These are phyloP conservation scores for Orchestia grillus DNA, from an alignment of 1,140 invertebrate genomes.

Conservation along the genomic window DNA sequence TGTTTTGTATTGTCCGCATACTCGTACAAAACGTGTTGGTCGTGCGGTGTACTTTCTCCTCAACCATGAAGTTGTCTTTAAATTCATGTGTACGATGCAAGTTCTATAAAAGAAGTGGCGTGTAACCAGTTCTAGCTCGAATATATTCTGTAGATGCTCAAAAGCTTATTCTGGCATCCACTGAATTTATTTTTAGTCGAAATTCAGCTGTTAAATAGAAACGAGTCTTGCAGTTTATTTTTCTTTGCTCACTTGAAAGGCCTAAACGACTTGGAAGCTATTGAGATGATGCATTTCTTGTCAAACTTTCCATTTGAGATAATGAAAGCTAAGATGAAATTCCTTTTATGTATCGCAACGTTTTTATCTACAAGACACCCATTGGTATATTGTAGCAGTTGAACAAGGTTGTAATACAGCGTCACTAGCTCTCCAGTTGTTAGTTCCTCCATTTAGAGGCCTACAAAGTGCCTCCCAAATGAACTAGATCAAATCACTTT, in stretches of 20 bases:
- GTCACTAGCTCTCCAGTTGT: neutral
- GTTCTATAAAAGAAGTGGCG: neutral
- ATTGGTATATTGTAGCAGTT: neutral
- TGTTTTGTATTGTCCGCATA: neutral
- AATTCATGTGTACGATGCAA: neutral
- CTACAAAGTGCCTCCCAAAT: neutral
- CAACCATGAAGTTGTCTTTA: neutral
- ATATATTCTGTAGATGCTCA: neutral
- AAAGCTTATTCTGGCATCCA: neutral
- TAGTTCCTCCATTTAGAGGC: neutral
- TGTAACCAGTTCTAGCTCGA: neutral
- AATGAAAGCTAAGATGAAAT: neutral
- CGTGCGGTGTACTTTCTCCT: neutral
- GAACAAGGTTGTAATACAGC: neutral
- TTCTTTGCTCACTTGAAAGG: no score
- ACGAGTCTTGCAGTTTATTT: no score
- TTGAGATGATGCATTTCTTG: neutral
- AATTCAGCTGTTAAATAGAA: neutral
- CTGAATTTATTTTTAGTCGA: no score
- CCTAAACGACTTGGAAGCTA: no score
- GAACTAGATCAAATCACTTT: neutral
- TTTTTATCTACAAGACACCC: neutral
- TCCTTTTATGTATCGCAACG: neutral
- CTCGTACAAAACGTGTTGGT: neutral
- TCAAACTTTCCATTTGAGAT: neutral